Conservation (phyloP, 2,888 invertebrate genomes). For the Mayetiola destructor region DNA sequence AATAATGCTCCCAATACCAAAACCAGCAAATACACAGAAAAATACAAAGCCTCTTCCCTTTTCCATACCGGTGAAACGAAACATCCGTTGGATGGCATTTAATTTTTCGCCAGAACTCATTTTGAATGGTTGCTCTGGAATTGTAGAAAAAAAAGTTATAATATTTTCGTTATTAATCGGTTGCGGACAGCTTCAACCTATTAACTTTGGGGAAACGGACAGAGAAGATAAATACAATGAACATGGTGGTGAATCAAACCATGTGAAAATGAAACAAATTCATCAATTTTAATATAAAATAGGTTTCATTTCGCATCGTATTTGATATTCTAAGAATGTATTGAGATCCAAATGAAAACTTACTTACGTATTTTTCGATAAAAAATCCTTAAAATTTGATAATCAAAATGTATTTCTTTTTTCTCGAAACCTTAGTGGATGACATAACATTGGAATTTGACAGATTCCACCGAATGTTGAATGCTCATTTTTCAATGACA, state of each 20-base stretch:
- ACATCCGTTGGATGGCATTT: neutral
- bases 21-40: conserved; percentile 30
- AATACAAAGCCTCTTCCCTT: neutral
- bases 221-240: no score
- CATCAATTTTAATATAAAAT: no score
- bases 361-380: neutral
- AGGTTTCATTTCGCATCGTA: no score
- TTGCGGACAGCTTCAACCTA: no score
- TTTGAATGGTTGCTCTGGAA: neutral
- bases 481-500: no score
- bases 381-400: neutral
- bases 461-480: no score
- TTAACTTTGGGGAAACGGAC: no score
- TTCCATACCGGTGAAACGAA: conserved; percentile 1
- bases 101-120: neutral
- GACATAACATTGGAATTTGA: conserved; percentile 1
- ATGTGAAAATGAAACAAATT: no score
- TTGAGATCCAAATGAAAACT: neutral
- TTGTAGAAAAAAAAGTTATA: no score
- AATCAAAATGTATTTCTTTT: neutral
- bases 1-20: conserved; percentile 41
- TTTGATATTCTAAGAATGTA: neutral
- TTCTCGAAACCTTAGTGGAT: neutral
- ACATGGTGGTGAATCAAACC: no score
- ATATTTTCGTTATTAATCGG: no score